Conservation (phyloP, 2,113 vertebrate genomes). For the Ranitomeya variabilis region DNA sequence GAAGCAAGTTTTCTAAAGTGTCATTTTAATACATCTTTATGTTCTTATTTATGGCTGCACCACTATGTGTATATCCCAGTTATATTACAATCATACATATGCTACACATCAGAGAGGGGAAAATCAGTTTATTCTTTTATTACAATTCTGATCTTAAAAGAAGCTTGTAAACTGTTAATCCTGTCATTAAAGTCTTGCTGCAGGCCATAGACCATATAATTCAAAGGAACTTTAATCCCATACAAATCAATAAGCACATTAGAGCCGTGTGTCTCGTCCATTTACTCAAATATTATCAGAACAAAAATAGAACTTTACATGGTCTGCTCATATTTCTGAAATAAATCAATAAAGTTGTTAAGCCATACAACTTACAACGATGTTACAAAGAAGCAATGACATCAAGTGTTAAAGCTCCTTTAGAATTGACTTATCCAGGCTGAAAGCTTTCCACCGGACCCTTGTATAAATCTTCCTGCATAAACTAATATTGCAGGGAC, state of each 20-base stretch:
- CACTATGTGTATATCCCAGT: background rate
- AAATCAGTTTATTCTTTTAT: background rate
- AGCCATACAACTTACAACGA: background rate
- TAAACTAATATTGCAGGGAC: background rate
- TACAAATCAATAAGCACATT: constrained; percentile 41
- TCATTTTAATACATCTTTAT: background rate
- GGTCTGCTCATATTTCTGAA: constrained; percentile 10
- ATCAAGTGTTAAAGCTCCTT: background rate
- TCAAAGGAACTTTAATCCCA: constrained; percentile 41
- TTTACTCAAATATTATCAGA: constrained; percentile 45
- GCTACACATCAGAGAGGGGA: background rate
- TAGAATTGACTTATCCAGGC: background rate
- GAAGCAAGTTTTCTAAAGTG: no score
- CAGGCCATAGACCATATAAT: constrained; percentile 30
- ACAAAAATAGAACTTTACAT: constrained; percentile 21
- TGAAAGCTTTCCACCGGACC: background rate
- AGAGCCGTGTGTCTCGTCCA: constrained; percentile 11
- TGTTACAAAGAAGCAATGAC: constrained; percentile 2
- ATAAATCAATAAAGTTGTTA: constrained; percentile 22
- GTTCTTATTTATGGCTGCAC: background rate
- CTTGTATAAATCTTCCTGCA: background rate
- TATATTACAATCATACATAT: background rate
- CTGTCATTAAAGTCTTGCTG: constrained; percentile 30
- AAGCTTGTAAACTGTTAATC: constrained; percentile 22
- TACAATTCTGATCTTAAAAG: background rate